Conservation (phyloP, 2,888 invertebrate species). For the Geotrupes spiniger region DNA sequence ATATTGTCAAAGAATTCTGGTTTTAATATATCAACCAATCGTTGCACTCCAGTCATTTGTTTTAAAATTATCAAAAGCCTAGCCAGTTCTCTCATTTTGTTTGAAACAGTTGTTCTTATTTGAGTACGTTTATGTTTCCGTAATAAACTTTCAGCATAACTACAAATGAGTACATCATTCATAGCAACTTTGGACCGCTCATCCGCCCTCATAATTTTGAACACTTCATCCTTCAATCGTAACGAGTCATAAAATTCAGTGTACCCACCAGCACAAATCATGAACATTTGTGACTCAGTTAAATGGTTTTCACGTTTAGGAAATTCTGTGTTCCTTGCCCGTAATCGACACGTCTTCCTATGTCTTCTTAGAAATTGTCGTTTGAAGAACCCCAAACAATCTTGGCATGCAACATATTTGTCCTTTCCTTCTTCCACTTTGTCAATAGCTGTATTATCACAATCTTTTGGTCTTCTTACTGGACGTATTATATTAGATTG, state of each 20-base stretch:
- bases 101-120: constrained; percentile 25
- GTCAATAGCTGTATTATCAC: background rate
- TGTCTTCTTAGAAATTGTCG: constrained; percentile 15
- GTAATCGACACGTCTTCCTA: constrained; percentile 5
- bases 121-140: constrained; percentile 22
- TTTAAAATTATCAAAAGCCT: constrained; percentile 16
- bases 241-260: constrained; percentile 4
- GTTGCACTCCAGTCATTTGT: constrained; percentile 13
- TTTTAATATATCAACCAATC: constrained; percentile 15
- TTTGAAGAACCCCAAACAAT: constrained; percentile 18
- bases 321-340: constrained; percentile 1
- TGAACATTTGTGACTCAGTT: constrained; percentile 11
- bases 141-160: constrained; percentile 19
- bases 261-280: constrained; percentile 14
- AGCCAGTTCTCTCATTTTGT: constrained; percentile 28
- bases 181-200: constrained; percentile 21
- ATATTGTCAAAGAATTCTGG: constrained; percentile 21
- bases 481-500: constrained; percentile 16
- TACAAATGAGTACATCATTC: constrained; percentile 20
- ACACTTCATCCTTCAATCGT: constrained; percentile 22
- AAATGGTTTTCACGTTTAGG: constrained; percentile 13
- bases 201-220: constrained; percentile 21
- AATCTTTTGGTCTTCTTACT: constrained; percentile 15
- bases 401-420: constrained; percentile 10
- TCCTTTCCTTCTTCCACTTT: constrained; percentile 6